Evolutionary conservation across 1,140 invertebrate genomes (phyloP).

Genomic region (Daktulosphaira vitifoliae): DNA sequence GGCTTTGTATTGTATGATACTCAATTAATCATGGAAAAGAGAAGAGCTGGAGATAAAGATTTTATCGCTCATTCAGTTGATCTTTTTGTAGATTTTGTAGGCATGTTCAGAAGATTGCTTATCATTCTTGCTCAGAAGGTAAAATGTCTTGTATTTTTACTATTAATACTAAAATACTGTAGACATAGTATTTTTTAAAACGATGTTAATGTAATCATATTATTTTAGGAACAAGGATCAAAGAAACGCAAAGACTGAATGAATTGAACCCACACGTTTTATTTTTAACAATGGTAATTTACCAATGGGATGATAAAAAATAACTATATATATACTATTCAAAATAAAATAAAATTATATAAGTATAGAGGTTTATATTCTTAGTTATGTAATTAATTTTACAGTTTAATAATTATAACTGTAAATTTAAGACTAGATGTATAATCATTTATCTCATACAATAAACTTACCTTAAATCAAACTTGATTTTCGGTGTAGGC

Average conservation of each 20-base stretch:
- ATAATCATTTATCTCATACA: no score
- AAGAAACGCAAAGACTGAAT: slow-evolving; percentile 32
- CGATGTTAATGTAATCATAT: not conserved
- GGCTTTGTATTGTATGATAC: slow-evolving; percentile 93
- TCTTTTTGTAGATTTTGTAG: slow-evolving; percentile 86
- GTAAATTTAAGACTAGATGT: slow-evolving; percentile 1
- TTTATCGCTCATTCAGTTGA: slow-evolving; percentile 83
- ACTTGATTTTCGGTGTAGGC: slow-evolving; percentile 11
- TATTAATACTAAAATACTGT: not conserved
- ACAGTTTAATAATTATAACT: slow-evolving; percentile 15
- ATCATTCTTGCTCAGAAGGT: slow-evolving; percentile 85
- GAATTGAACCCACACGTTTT: not conserved
- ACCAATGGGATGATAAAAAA: not conserved
- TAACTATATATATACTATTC: slow-evolving; percentile 10
- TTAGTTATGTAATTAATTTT: slow-evolving; percentile 1
- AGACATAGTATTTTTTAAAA: no score
- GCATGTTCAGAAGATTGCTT: slow-evolving; percentile 79
- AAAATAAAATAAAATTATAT: no score
- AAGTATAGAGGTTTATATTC: slow-evolving; percentile 11
- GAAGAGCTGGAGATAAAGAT: slow-evolving; percentile 79
- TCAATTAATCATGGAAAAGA: slow-evolving; percentile 89
- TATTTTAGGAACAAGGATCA: slow-evolving; percentile 25
- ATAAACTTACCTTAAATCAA: not conserved
- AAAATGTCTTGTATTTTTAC: slow-evolving; percentile 39
- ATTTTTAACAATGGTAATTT: slow-evolving; percentile 17